phyloP scores from a whole-genome alignment of 2,113 vertebrate genomes.

The Lepisosteus oculatus region DNA sequence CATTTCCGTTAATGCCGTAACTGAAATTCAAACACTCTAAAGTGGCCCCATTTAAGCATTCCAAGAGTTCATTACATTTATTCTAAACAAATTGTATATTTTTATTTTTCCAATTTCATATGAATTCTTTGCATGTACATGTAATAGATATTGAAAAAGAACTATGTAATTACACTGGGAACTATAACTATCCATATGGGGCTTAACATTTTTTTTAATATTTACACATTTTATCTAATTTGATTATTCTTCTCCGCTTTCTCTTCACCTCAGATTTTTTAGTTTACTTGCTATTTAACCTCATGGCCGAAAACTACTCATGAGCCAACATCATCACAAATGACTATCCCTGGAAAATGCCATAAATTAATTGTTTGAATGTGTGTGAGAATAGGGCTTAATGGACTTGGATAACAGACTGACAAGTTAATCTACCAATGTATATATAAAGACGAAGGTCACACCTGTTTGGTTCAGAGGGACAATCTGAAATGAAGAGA shows the following conservation, averaged over 20 bases:
- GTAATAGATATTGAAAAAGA: too few relatives aligned
- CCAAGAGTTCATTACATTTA: not conserved
- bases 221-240: too few relatives aligned
- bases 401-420: not conserved
- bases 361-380: not conserved
- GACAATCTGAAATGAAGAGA: conserved; percentile 1
- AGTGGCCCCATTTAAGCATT: not conserved
- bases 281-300: too few relatives aligned
- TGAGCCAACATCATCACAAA: not conserved
- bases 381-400: not conserved
- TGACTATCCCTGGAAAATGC: not conserved
- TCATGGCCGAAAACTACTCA: not conserved
- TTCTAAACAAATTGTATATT: too few relatives aligned
- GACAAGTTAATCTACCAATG: conserved; percentile 7
- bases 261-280: too few relatives aligned
- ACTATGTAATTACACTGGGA: too few relatives aligned
- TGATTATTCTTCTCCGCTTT: too few relatives aligned
- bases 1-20: conserved; percentile 21
- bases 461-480: not conserved
- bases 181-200: too few relatives aligned
- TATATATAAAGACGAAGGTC: not conserved
- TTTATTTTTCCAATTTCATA: too few relatives aligned
- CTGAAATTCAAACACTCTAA: conserved; percentile 29
- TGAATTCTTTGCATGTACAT: too few relatives aligned
- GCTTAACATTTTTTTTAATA: too few relatives aligned